Conservation (phyloP, 1,140 invertebrate genomes). For the Pseudobourletiella spinata region DNA sequence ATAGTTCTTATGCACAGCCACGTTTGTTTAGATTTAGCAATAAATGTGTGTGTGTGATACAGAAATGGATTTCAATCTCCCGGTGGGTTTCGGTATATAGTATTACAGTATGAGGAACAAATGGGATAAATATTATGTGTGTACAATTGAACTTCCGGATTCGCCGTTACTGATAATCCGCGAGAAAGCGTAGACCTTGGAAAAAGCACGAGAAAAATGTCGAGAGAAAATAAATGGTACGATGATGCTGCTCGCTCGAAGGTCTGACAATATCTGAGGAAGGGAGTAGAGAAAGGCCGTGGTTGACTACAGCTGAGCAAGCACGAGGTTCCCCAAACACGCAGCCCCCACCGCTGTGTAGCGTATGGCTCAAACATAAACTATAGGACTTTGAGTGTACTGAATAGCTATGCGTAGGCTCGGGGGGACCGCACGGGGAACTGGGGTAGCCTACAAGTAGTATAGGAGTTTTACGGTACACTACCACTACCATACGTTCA, state of each 20-base stretch:
- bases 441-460: too few species aligned
- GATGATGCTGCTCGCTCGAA: constrained; percentile 16
- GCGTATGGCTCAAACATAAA: too few species aligned
- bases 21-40: background rate
- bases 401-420: too few species aligned
- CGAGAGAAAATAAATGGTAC: background rate
- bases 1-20: too few species aligned
- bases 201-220: background rate
- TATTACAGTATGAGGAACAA: background rate
- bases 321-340: constrained; percentile 19
- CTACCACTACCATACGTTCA: too few species aligned
- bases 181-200: too few species aligned
- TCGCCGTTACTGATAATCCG: too few species aligned
- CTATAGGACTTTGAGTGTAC: too few species aligned
- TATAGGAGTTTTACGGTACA: too few species aligned
- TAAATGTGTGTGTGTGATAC: background rate
- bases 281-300: constrained; percentile 5
- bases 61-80: background rate
- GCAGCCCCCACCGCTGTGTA: too few species aligned
- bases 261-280: constrained; percentile 24
- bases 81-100: background rate
- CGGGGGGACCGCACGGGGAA: too few species aligned
- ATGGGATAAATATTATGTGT: background rate
- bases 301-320: constrained; percentile 12
- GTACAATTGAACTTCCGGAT: background rate